Conservation (phyloP, 2,113 vertebrate genomes). For the Myanophis thanlyinensis region DNA sequence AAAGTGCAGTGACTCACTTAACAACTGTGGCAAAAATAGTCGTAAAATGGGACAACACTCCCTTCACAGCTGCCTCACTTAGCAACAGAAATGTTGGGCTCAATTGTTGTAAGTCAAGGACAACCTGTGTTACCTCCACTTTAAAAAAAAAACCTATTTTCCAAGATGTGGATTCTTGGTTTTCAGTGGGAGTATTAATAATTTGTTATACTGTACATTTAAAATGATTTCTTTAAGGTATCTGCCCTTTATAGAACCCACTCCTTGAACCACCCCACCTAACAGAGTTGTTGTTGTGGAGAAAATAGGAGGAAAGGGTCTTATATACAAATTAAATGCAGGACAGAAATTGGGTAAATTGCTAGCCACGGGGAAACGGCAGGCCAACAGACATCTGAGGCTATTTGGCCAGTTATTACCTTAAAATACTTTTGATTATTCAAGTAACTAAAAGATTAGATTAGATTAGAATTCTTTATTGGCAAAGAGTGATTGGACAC, state of each 20-base stretch:
- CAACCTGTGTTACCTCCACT: background rate
- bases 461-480: too few relatives aligned
- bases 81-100: too few relatives aligned
- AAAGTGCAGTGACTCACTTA: too few relatives aligned
- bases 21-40: background rate
- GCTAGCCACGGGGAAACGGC: background rate
- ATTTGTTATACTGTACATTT: background rate
- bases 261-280: background rate
- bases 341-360: background rate
- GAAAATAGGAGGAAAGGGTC: background rate
- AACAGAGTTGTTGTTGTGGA: background rate
- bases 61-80: background rate
- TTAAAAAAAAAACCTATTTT: background rate
- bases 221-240: background rate
- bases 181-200: background rate
- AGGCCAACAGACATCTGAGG: background rate
- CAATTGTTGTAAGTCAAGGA: background rate
- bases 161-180: background rate
- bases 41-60: background rate
- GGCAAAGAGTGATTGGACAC: too few relatives aligned
- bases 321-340: background rate
- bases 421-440: background rate
- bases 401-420: background rate
- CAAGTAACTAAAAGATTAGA: too few relatives aligned
- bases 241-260: background rate